phyloP scores from a whole-genome alignment of 2,113 vertebrate genomes.

The Pycnonotus jocosus region DNA sequence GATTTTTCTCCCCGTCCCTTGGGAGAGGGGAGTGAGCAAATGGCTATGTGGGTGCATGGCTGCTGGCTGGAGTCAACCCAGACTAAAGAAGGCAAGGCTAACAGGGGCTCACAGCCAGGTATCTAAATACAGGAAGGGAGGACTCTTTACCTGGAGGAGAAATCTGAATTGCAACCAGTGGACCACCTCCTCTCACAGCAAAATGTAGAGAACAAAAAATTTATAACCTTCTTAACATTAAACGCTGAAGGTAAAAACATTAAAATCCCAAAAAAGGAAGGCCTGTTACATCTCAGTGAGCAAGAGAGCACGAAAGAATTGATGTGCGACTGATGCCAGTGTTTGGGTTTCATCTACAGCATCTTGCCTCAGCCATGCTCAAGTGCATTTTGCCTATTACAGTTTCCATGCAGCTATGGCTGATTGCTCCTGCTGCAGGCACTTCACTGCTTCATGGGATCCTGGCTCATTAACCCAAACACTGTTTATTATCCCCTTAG shows the following conservation, averaged over 20 bases:
- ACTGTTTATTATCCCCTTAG: background rate
- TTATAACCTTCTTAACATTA: background rate
- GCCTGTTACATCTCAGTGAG: background rate
- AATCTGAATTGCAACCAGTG: background rate
- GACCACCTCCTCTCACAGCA: background rate
- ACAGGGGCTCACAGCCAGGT: background rate
- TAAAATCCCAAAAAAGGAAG: background rate
- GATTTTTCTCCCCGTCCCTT: background rate
- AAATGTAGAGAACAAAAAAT: background rate
- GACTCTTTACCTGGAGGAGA: too few relatives aligned
- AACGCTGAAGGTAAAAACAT: background rate
- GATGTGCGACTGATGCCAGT: accelerated
- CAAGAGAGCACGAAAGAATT: background rate
- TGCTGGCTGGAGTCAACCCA: background rate
- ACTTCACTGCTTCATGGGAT: background rate
- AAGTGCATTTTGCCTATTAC: background rate
- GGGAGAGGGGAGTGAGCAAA: background rate
- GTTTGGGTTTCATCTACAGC: background rate
- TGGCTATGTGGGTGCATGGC: background rate
- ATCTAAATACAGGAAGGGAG: background rate
- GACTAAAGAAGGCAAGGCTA: background rate
- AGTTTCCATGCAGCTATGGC: background rate
- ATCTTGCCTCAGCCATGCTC: background rate
- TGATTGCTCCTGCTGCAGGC: background rate
- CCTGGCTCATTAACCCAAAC: background rate